Base-by-base conservation (phyloP, 2,797 vertebrate genomes). In the Manis pentadactyla region DNA sequence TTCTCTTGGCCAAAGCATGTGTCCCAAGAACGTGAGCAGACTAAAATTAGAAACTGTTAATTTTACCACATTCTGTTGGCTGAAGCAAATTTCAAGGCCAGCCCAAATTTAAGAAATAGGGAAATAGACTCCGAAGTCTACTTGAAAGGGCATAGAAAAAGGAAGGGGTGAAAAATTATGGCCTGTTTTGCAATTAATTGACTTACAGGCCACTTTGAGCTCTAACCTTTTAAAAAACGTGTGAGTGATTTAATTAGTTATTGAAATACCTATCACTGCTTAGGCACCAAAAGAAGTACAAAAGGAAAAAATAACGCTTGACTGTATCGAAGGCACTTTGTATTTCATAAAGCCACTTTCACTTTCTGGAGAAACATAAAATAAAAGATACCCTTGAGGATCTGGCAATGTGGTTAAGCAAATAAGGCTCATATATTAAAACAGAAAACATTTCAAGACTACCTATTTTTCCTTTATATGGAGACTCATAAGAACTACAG, bases 341-440 rank as follows among this genome's bases (percentile, higher is more conserved):
- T 77, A 15, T 66, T 95, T 92, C 88, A 79, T 90, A 82, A 94
- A 93, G 61, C 23, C 19, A 59, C 57, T 96, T 97, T 90, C 27
- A 23, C 34, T 95, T 96, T 95, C 39, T 14, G 86, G 93, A 95
- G 85, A 90, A 95, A 92, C 34, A 31, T 63, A 79, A 94, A 90
- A 19, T 94, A 63, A 96, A 88, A 87, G 49, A 57, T 46, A 78
- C 39, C 75, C 81, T 77, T 81, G 74, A 96, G 93, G 66, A 90
- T 18, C 39, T 78, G 31, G 90, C 63, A 88, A 64, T 61, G 53
- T 90, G 57, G 64, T 97, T 95, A 96, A 88, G 69, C 63, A 96
- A 93, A 95, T 94, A 94, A 93, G 39, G 5, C n/a, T 97, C 71
- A 87, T 85, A 49, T 93, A 83, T 93, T 93, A 75, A 96, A 81